A percentile compares a stretch with the other conserved stretches of the same genome.
Evolutionary conservation across 2,888 invertebrate genomes (phyloP).

Genomic region (Branchipolynoe longqiensis): DNA sequence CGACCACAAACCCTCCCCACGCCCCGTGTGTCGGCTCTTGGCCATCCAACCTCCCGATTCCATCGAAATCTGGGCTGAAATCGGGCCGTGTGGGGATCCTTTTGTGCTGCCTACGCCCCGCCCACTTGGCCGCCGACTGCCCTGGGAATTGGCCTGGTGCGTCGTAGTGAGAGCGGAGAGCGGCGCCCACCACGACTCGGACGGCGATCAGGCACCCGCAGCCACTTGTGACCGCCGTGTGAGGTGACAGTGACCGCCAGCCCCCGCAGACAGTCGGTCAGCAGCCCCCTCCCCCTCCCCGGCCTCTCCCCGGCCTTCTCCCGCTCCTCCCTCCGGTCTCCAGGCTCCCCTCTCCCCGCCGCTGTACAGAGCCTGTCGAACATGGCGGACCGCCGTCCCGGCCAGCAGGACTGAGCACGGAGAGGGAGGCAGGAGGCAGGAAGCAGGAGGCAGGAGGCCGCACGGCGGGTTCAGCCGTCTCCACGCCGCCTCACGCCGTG

Average conservation of each 20-base stretch:
- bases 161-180: neutral
- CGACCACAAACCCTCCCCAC: neutral
- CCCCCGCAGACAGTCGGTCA: neutral
- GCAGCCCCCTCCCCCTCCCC: neutral
- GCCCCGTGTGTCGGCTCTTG: neutral
- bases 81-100: slow-evolving; percentile 5
- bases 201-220: neutral
- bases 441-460: too few species aligned
- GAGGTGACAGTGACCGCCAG: neutral
- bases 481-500: too few species aligned
- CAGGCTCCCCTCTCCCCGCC: neutral
- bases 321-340: neutral
- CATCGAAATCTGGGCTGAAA: slow-evolving; percentile 1
- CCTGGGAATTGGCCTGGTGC: slow-evolving; percentile 44
- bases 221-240: neutral
- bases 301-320: neutral
- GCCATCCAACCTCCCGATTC: neutral
- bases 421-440: too few species aligned
- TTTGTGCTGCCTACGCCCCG: slow-evolving; percentile 46
- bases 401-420: too few species aligned
- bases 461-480: too few species aligned
- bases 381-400: too few species aligned
- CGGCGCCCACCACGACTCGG: neutral
- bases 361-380: too few species aligned
- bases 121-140: slow-evolving; percentile 32